Evolutionary conservation across 2,113 vertebrate genomes (phyloP), one percentile per base, ranked within the genome.

Genomic region (human): DNA sequence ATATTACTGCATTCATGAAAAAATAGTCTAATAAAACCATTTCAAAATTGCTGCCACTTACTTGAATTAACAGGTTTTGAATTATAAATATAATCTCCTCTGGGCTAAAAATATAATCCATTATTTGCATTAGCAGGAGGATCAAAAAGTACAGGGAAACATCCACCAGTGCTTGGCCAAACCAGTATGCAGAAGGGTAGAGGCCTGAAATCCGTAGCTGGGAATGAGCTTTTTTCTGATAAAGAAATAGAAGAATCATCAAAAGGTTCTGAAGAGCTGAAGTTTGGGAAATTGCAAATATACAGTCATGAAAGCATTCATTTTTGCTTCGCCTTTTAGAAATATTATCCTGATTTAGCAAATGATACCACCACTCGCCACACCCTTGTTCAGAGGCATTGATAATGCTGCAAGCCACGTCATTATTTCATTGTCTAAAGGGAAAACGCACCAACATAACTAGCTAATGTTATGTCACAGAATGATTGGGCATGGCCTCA

Each of bases 101-200:
- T 1, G 72, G 72, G 0, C 2, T 59, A 10, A 97, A 5, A 73
- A 89, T 1, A 45, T 43, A 97, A 32, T 84, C 97, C 94, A 98
- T 64, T 11, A 89, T 95, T 68, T 98, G 98, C 99, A 99, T 99
- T 6, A 97, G 97, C 95, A 98, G 98, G 27, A 99, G 98, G 92
- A 99, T 98, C 66, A 99, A 80, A 98, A 99, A 99, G 97, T 98
- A 99, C 89, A 99, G 98, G 0, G 99, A 99, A 66, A 99, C 18
- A 16, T 99, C 99, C 97, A 99, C 99, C 14, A 99, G 98, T 0
- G 99, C 99, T 97, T 99, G 99, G 32, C 99, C 99, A 4, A 99
- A 99, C 99, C 99, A 99, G 98, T 99, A 99, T 0, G 99, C 99
- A 0, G 99, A 99, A 8, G 99, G 99, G 22, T 99, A 95, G 95